A percentile compares a stretch with the other conserved stretches of the same genome.
phyloP scores from a whole-genome alignment of 2,113 vertebrate genomes.

The Otis tarda region DNA sequence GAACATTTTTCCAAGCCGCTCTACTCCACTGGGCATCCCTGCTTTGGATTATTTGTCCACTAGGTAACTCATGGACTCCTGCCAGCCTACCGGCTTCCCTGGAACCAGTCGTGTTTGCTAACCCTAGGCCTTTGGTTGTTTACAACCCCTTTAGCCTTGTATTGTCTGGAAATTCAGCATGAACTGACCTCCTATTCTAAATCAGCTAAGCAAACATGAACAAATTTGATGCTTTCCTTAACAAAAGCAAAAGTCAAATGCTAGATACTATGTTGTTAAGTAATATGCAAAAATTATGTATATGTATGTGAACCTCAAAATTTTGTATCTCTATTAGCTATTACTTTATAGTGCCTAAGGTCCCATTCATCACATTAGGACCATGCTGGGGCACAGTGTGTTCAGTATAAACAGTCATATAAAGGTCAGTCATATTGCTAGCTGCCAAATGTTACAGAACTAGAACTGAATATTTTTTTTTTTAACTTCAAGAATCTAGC shows the following conservation, averaged over 20 bases:
- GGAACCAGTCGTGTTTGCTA: background rate
- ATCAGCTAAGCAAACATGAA: slow-evolving; percentile 12
- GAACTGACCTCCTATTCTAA: slow-evolving; percentile 12
- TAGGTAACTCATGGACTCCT: slow-evolving; percentile 1
- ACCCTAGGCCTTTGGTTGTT: background rate
- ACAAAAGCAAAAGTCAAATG: background rate
- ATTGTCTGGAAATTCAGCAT: background rate
- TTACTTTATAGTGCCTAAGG: background rate
- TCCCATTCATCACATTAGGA: background rate
- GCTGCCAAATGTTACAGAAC: background rate
- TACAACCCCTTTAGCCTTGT: background rate
- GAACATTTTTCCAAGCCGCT: background rate
- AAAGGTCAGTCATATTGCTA: background rate
- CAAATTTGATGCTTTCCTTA: background rate
- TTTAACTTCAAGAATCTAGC: background rate
- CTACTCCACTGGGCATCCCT: background rate
- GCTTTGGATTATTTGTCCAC: background rate
- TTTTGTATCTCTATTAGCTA: background rate
- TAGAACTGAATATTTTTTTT: background rate
- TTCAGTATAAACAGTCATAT: background rate
- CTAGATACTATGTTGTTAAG: background rate
- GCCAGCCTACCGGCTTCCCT: background rate
- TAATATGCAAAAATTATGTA: background rate
- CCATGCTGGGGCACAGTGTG: background rate
- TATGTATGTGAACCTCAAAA: background rate